Base-by-base conservation (phyloP, 2,888 invertebrate species). In the Esperia sulphurella region DNA sequence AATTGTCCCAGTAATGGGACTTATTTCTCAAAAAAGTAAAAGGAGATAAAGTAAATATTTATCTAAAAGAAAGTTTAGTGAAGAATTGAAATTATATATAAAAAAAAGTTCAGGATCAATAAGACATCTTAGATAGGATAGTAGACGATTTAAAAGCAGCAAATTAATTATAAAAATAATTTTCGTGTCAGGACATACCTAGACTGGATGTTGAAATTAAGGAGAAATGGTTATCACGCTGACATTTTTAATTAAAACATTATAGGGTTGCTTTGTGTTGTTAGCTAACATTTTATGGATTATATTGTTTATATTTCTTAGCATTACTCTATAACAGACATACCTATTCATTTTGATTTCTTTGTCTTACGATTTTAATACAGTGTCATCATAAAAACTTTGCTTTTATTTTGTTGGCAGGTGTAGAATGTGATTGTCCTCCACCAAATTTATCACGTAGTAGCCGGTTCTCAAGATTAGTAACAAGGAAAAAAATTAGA, bases 1-100 rank as follows among this genome's bases (percentile, higher is more conserved):
- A n/a, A n/a, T n/a, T n/a, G n/a, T 33, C 33, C 9, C 33, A 33
- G 33, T 8, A 8, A 33, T 9, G 9, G 33, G 33, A 9, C 8
- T 10, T n/a, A n/a, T n/a, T n/a, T n/a, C 65, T 5, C 72, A 67
- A 39, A 59, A 62, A 13, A 33, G 8, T 60, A 56, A 42, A 43
- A 14, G 0, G 46, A 56, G 10, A 35, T n/a, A n/a, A n/a, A 35
- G n/a, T 35, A 6, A 35, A 7, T 3, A 8, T 9, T 31, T n/a
- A 35, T 35, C 35, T 3, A 10, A 35, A 35, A 35, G 35, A 35
- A 35, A 35, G 35, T n/a, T 35, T 35, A n/a, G 10, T 6, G n/a
- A n/a, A 35, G 10, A n/a, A 6, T 3, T n/a, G n/a, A 35, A 35
- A 35, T 31, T 31, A 9, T 31, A n/a, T n/a, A n/a, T n/a, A n/a